Percentiles rank a stretch among this genome's conserved stretches.
Evolutionary conservation across 2,797 vertebrate genomes (phyloP).

Genomic region (Xiphophorus birchmanni): DNA sequence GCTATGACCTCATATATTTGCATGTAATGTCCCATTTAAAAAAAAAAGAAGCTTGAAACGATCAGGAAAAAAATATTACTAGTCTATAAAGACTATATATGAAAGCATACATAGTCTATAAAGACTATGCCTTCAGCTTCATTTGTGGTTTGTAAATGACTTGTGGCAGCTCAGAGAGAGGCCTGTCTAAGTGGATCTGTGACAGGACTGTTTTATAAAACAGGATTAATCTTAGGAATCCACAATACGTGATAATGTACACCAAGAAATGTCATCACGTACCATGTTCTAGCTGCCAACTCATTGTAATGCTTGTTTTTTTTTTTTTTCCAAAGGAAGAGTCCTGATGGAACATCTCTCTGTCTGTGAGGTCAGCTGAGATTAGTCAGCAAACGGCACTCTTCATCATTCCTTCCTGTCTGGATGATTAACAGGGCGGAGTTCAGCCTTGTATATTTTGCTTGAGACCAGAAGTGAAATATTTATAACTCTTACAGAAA

Average conservation of each 20-base stretch:
- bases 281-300: background rate
- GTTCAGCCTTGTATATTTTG: constrained; percentile 5
- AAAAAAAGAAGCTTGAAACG: too few relatives aligned
- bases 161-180: background rate
- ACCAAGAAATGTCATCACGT: background rate
- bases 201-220: background rate
- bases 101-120: too few relatives aligned
- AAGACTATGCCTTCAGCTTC: background rate
- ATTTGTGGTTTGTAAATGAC: background rate
- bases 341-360: background rate
- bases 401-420: constrained; percentile 18
- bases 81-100: too few relatives aligned
- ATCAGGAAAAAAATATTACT: too few relatives aligned
- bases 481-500: background rate
- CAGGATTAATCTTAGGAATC: background rate
- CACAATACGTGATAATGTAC: background rate
- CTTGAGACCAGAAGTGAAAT: background rate
- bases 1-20: too few relatives aligned
- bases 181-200: background rate
- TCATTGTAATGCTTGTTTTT: background rate
- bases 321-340: background rate
- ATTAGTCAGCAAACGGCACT: constrained; percentile 14
- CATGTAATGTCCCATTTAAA: too few relatives aligned
- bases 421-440: constrained; percentile 23
- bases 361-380: constrained; percentile 28